Evolutionary conservation across 2,888 invertebrate species (phyloP).

Genomic region (Lepas anatifera): DNA sequence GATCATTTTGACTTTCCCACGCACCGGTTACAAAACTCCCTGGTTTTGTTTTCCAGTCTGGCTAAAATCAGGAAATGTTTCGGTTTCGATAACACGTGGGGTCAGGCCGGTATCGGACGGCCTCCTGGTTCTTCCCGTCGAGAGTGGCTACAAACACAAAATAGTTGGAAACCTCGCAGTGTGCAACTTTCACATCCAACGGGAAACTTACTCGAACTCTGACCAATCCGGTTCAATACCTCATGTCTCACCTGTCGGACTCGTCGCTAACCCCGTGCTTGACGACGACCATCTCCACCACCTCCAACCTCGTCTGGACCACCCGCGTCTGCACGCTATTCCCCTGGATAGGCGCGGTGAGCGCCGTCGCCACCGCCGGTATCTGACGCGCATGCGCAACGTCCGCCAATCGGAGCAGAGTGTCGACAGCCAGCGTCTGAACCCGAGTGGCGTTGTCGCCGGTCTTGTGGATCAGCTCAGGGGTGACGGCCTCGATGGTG

Average conservation of each 20-base stretch:
- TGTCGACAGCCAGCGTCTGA: slow-evolving; percentile 62
- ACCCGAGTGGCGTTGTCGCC: slow-evolving; percentile 77
- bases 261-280: background rate
- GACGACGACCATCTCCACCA: background rate
- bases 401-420: background rate
- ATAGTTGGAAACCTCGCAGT: too few species aligned
- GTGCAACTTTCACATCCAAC: too few species aligned
- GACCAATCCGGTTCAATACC: too few species aligned
- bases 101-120: too few species aligned
- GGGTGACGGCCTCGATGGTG: slow-evolving; percentile 67
- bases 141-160: too few species aligned
- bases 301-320: background rate
- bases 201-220: too few species aligned
- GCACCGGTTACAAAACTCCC: too few species aligned
- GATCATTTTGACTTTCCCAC: too few species aligned
- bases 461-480: slow-evolving; percentile 69
- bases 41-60: too few species aligned
- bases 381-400: slow-evolving; percentile 3
- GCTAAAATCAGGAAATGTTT: too few species aligned
- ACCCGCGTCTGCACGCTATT: slow-evolving; percentile 29
- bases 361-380: slow-evolving; percentile 67
- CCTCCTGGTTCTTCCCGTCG: too few species aligned
- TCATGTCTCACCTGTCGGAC: background rate
- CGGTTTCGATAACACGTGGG: too few species aligned
- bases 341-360: slow-evolving; percentile 53